These are phyloP conservation scores for Drosophila tripunctata DNA, from an alignment of 2,888 invertebrate genomes.

Conservation along the genomic window DNA sequence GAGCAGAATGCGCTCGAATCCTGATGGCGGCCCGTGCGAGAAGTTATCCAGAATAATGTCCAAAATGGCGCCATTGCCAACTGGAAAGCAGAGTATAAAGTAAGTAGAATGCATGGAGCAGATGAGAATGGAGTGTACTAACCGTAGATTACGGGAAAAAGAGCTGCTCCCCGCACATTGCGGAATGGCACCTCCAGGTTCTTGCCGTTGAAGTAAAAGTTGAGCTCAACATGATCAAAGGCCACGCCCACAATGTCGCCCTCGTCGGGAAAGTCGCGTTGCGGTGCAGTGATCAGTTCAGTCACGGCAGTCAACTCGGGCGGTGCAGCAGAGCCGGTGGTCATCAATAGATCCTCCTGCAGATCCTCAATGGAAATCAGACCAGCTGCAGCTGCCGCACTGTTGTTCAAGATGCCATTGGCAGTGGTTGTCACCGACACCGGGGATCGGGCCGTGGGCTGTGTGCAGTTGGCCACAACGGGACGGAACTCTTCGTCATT, in stretches of 20 bases:
- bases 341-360: constrained; percentile 82
- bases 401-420: constrained; percentile 68
- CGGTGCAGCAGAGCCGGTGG: constrained; percentile 55
- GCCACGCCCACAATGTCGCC: constrained; percentile 94
- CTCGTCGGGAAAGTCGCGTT: constrained; percentile 89
- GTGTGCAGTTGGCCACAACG: constrained; percentile 62
- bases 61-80: constrained; percentile 98
- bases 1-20: constrained; percentile 97
- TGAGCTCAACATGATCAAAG: constrained; percentile 97
- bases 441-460: constrained; percentile 48
- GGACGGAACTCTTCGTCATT: constrained; percentile 89
- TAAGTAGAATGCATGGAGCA: no score
- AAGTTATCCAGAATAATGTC: constrained; percentile 97
- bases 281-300: constrained; percentile 50
- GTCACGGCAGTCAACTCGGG: constrained; percentile 24
- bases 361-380: constrained; percentile 83
- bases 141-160: constrained; percentile 96
- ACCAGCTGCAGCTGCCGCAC: constrained; percentile 73
- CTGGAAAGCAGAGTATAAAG: constrained; percentile 86
- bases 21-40: constrained; percentile 91
- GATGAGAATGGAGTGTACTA: constrained; percentile 75
- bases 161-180: constrained; percentile 94
- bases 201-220: constrained; percentile 96
- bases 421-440: constrained; percentile 40
- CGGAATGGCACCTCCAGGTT: constrained; percentile 93